phyloP scores from a whole-genome alignment of 2,888 invertebrate genomes.

The Polydrusus tereticollis region DNA sequence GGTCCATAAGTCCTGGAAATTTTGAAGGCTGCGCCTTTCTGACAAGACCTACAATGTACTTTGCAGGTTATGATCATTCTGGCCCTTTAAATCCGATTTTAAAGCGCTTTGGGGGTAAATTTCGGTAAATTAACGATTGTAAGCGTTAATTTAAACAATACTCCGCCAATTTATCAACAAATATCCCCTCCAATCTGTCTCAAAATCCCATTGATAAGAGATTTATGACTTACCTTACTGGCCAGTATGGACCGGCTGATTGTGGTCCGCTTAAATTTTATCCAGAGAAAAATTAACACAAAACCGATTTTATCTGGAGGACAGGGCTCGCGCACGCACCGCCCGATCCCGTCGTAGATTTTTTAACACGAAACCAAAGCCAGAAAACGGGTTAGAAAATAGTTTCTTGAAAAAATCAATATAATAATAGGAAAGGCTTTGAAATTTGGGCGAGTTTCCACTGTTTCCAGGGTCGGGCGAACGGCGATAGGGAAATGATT shows the following conservation, averaged over 20 bases:
- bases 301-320: conserved; percentile 40
- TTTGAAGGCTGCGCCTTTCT: conserved; percentile 3
- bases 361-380: conserved; percentile 41
- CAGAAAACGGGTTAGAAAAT: conserved; percentile 47
- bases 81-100: background rate
- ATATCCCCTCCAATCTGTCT: conserved; percentile 27
- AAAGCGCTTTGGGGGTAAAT: background rate
- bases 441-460: conserved; percentile 59
- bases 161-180: conserved; percentile 28
- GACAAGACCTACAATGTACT: conserved; percentile 8
- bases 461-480: conserved; percentile 43
- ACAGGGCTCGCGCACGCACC: conserved; percentile 46
- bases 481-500: conserved; percentile 23
- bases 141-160: conserved; percentile 1
- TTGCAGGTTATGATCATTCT: conserved; percentile 31
- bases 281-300: conserved; percentile 38
- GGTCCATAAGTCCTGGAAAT: background rate
- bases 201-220: conserved; percentile 21
- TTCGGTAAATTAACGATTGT: background rate
- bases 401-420: conserved; percentile 57
- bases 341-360: conserved; percentile 36
- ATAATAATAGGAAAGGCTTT: conserved; percentile 56
- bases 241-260: conserved; percentile 44
- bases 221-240: conserved; percentile 33
- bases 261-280: conserved; percentile 27